Base-by-base conservation (phyloP, 2,113 vertebrate genomes). In the Octodon degus region DNA sequence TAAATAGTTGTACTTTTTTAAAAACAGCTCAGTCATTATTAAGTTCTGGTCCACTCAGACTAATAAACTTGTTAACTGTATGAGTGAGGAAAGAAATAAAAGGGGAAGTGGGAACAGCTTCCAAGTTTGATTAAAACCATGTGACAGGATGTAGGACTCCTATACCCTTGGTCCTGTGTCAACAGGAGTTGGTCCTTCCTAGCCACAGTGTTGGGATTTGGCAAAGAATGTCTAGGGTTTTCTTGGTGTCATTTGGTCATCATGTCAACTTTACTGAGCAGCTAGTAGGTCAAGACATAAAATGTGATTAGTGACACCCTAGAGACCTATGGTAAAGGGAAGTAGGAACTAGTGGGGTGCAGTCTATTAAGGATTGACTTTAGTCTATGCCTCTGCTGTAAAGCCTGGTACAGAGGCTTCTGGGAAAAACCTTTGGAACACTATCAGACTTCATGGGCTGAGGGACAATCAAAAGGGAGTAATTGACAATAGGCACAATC, bases 1-100 rank as follows among this genome's bases (percentile, higher is more conserved):
- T 90, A 81, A 96, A 92, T 81, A 65, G 5, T 92, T 86, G 90
- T 11, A 0, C 96, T 97, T 97, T 43, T 90, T 93, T 96, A 97
- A 96, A 95, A 96, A 89, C 97, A 84, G 89, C 40, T 90, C 90
- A 20, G 70, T 94, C 60, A 67, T 80, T 72, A 86, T 96, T 25
- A n/a, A 96, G 62, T 55, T 22, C 5, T 53, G 25, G 25, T 80
- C 88, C 5, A 17, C 27, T 53, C 62, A 20, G 76, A 47, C 92
- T 81, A 68, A 92, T 95, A 90, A 94, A 95, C 63, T 30, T 91
- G n/a, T 87, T 94, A 58, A 34, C 74, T 17, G 14, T 68, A 43
- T 79, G 95, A 80, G 37, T 16, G 27, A 53, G 37, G 62, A 65
- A 40, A 40, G 67, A 81, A 93, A 90, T 74, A 85, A 93, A 96